Base-by-base conservation (phyloP, 2,888 invertebrate species). In the Agrochola lota region DNA sequence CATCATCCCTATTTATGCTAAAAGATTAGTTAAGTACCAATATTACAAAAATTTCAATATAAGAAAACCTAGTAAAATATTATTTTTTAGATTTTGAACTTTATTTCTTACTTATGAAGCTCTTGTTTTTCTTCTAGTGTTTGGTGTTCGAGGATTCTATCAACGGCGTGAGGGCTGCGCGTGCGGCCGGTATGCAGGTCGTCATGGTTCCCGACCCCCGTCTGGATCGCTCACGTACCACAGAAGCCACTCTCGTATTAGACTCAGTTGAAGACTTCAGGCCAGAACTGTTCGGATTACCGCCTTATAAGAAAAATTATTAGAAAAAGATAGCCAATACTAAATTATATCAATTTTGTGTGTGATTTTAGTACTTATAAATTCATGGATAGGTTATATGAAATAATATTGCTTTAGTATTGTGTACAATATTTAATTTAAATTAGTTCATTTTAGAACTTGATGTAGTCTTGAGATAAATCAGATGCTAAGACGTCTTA, bases 131-230 rank as follows among this genome's bases (percentile, higher is more conserved):
- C 6, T 81, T 46, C 52, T 90, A 98, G 98, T 98, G 98, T 90
- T 94, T 99, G 78, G 99, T 99, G 0, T 98, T 99, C 92, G 99
- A 99, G 95, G 99, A 99, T 95, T 98, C 99, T 0, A 97, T 98
- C 0, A 99, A 99, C 93, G 99, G 99, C 0, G 98, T 99, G 0
- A 95, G 95, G 80, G 98, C 98, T 1, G 99, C 98, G 0, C 92
- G 97, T 15, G 97, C 97, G 6, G 99, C 99, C 12, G 98, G 98
- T 8, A 99, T 99, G 99, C 98, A 98, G 92, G 98, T 97, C 0
- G 97, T 98, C 0, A 98, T 98, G 98, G 97, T 98, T 20, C 98
- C 98, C 0, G 98, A 98, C 91, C 91, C 94, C 0, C 91, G 94
- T 3, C 84, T 96, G 11, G 95, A 96, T 78, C 91, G 90, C 9